A percentile compares a stretch with the other conserved stretches of the same genome.
phyloP scores from a whole-genome alignment of 2,888 invertebrate species.

The Lasioglossum morio region DNA sequence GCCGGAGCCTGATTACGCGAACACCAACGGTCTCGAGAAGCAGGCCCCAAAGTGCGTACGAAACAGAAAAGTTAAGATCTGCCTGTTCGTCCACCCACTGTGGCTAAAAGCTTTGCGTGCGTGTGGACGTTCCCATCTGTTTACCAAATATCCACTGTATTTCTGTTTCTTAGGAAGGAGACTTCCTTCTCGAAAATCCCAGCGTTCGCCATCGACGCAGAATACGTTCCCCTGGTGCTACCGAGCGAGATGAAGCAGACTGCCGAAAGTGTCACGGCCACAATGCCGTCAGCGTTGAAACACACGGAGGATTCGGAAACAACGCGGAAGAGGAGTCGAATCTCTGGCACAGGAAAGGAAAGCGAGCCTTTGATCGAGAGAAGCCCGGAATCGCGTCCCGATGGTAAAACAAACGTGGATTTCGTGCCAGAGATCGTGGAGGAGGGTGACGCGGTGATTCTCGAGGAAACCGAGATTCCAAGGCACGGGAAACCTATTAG shows the following conservation, averaged over 20 bases:
- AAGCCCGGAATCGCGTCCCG: constrained; percentile 67
- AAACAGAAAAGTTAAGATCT: not conserved
- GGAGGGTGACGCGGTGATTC: constrained; percentile 77
- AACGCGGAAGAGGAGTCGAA: constrained; percentile 46
- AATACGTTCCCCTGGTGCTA: constrained; percentile 74
- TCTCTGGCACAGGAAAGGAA: constrained; percentile 63
- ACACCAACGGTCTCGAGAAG: constrained; percentile 78
- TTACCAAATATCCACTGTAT: too few species aligned
- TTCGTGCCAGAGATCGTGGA: constrained; percentile 79
- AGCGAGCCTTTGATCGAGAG: constrained; percentile 74
- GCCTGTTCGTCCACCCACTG: not conserved
- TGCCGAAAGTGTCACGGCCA: constrained; percentile 35
- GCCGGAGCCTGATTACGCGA: constrained; percentile 85
- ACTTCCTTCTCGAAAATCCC: constrained; percentile 78
- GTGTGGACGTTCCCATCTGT: not conserved
- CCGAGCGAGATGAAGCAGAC: constrained; percentile 9
- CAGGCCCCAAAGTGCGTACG: constrained; percentile 78
- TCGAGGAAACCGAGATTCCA: constrained; percentile 78
- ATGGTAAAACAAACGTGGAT: constrained; percentile 76
- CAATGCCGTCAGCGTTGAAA: constrained; percentile 68
- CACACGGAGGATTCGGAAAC: constrained; percentile 50
- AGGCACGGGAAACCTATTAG: constrained; percentile 66
- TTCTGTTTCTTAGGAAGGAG: constrained; percentile 77
- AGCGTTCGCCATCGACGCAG: constrained; percentile 74
- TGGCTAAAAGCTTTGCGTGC: not conserved